These are phyloP conservation scores for Prunella fulvescens DNA, from an alignment of 2,113 vertebrate species.

Conservation along the genomic window DNA sequence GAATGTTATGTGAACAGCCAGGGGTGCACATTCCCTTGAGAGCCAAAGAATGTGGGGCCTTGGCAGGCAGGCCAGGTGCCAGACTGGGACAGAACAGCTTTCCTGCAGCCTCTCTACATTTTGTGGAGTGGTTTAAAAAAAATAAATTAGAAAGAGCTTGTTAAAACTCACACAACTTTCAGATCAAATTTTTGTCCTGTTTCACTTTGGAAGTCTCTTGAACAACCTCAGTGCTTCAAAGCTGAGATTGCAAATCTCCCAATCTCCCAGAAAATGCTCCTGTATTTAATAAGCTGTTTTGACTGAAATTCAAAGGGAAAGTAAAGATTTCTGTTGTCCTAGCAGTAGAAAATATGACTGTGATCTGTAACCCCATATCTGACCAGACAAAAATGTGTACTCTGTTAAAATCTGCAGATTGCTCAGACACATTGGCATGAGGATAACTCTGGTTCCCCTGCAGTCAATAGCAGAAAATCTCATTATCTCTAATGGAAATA, in stretches of 20 bases:
- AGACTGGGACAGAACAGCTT: not conserved
- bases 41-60: not conserved
- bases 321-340: constrained; percentile 25
- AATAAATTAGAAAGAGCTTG: not conserved
- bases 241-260: not conserved
- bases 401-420: not conserved
- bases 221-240: not conserved
- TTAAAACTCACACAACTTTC: not conserved
- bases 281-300: constrained; percentile 35
- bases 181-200: not conserved
- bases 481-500: not conserved
- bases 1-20: not conserved
- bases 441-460: not conserved
- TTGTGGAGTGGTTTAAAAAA: not conserved
- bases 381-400: not conserved
- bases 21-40: not conserved
- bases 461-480: not conserved
- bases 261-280: not conserved
- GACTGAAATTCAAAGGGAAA: constrained; percentile 28
- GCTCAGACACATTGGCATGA: not conserved
- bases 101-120: not conserved
- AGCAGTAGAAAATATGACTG: not conserved
- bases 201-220: not conserved
- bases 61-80: not conserved
- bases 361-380: not conserved